phyloP scores from a whole-genome alignment of 2,797 vertebrate genomes.

The Miopithecus talapoin region DNA sequence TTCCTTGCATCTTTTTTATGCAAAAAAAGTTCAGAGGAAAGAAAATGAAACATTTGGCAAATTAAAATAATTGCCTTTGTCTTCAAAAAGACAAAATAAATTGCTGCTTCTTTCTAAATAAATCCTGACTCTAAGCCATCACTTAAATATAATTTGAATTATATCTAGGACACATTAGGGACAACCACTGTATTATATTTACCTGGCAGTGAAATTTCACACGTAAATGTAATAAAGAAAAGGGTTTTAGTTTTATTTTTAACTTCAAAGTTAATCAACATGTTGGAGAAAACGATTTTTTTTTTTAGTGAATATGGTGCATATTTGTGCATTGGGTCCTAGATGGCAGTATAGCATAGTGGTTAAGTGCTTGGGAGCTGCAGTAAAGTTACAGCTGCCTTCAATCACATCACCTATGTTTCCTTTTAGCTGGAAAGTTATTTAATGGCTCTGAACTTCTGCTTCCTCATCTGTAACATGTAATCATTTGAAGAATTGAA shows the following conservation, averaged over 20 bases:
- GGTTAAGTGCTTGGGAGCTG: not conserved
- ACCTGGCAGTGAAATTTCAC: not conserved
- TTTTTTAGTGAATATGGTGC: not conserved
- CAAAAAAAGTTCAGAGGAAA: not conserved
- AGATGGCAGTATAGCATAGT: not conserved
- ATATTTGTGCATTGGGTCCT: not conserved
- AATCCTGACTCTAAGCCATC: conserved; percentile 50
- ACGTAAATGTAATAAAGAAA: not conserved
- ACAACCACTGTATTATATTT: not conserved
- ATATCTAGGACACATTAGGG: not conserved
- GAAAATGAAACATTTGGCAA: conserved; percentile 3
- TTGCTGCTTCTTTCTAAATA: conserved; percentile 33
- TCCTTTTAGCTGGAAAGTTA: not conserved
- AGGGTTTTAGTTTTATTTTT: not conserved
- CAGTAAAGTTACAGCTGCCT: not conserved
- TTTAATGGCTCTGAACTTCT: not conserved
- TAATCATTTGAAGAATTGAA: not conserved
- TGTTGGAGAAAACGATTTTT: not conserved
- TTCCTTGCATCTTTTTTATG: conserved; percentile 33
- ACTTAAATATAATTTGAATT: conserved; percentile 10
- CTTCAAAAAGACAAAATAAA: conserved; percentile 57
- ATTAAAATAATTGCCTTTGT: conserved; percentile 10
- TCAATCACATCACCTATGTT: not conserved
- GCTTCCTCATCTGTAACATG: not conserved
- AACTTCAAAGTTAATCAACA: not conserved